Conservation (phyloP, 2,888 invertebrate genomes). For the Drosophila birchii region DNA sequence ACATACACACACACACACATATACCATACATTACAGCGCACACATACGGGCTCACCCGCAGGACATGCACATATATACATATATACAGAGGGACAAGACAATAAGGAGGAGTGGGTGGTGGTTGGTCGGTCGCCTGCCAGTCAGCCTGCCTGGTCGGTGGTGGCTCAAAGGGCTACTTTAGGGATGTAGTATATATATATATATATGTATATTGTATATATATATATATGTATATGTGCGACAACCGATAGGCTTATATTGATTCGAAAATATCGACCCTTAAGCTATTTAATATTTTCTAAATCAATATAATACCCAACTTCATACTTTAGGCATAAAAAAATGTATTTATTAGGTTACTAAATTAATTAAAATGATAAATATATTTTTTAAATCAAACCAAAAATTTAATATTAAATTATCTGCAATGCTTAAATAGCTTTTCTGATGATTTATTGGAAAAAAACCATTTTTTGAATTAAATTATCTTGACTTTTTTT, state of each 20-base stretch:
- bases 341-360: too few species aligned
- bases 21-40: neutral
- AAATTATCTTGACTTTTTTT: too few species aligned
- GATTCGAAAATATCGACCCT: neutral
- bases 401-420: too few species aligned
- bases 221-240: neutral
- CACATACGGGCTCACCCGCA: constrained; percentile 49
- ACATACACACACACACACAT: constrained; percentile 11
- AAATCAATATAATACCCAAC: too few species aligned
- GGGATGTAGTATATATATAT: neutral
- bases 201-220: neutral
- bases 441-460: too few species aligned
- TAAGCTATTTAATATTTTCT: neutral
- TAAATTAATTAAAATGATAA: too few species aligned
- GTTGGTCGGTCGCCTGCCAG: constrained; percentile 7
- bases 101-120: constrained; percentile 33
- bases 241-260: neutral
- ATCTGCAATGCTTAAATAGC: too few species aligned
- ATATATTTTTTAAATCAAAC: too few species aligned
- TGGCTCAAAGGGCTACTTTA: constrained; percentile 44
- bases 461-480: too few species aligned
- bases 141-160: constrained; percentile 18
- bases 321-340: too few species aligned
- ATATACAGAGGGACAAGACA: constrained; percentile 59
- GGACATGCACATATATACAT: constrained; percentile 54